Evolutionary conservation across 2,797 vertebrate species (phyloP).

Genomic region (Sebastiscus albofasciatus): DNA sequence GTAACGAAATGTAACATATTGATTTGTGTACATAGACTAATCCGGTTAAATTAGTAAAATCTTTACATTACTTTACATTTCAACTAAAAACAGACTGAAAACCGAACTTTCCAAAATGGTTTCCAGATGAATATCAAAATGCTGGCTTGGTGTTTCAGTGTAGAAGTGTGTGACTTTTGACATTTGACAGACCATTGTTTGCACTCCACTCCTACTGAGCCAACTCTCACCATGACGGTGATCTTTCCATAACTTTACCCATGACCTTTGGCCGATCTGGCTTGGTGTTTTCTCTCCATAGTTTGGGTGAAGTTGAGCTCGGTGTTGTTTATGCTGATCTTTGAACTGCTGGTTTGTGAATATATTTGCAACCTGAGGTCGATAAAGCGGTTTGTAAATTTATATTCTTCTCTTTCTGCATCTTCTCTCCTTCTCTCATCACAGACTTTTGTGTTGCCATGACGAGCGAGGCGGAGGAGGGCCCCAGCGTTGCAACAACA

Average conservation of each 20-base stretch:
- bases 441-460: conserved; percentile 76
- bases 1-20: no score
- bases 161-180: accelerated
- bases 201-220: not conserved
- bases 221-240: not conserved
- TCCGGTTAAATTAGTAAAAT: not conserved
- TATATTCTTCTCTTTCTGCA: not conserved
- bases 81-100: no score
- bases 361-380: not conserved
- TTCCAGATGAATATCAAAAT: not conserved
- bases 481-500: conserved; percentile 59
- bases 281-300: not conserved
- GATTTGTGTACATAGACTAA: not conserved
- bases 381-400: not conserved
- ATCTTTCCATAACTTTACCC: not conserved
- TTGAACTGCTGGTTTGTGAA: not conserved
- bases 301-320: not conserved
- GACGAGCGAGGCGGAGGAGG: conserved; percentile 84
- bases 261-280: not conserved
- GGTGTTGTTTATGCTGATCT: not conserved
- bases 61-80: not conserved
- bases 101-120: not conserved
- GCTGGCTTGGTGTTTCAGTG: not conserved
- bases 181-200: no score
- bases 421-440: not conserved